Conservation (phyloP, 1,140 invertebrate genomes). For the Drosophila tristis region DNA sequence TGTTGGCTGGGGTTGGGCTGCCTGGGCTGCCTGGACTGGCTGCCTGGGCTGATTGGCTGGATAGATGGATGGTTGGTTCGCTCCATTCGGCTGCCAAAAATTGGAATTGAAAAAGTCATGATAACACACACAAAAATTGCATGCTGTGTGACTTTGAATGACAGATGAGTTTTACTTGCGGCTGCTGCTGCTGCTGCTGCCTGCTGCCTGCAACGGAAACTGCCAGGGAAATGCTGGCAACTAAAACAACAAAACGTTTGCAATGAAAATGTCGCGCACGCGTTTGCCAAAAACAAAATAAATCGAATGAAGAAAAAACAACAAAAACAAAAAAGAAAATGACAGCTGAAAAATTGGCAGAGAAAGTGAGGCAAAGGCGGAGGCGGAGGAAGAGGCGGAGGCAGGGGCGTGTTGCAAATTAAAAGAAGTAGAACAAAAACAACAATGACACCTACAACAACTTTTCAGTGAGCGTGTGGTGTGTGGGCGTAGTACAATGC, state of each 20-base stretch:
- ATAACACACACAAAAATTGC: constrained; percentile 65
- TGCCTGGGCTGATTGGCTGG: constrained; percentile 5
- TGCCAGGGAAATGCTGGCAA: constrained; percentile 18
- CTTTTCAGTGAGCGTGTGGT: constrained; percentile 8
- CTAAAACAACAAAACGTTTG: constrained; percentile 67
- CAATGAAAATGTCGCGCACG: constrained; percentile 80
- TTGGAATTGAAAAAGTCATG: constrained; percentile 78
- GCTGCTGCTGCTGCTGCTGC: constrained; percentile 24
- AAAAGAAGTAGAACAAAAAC: constrained; percentile 38
- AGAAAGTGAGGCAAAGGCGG: not conserved
- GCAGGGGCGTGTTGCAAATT: not conserved
- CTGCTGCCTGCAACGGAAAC: not conserved
- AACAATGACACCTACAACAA: constrained; percentile 45
- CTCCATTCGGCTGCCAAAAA: constrained; percentile 46
- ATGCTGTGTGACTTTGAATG: constrained; percentile 76
- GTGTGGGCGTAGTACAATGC: constrained; percentile 18
- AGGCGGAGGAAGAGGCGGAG: not conserved
- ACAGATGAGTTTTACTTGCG: constrained; percentile 68
- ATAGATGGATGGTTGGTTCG: constrained; percentile 5
- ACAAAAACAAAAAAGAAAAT: constrained; percentile 45
- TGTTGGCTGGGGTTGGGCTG: constrained; percentile 1
- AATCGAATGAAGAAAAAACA: constrained; percentile 5
- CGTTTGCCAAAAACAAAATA: constrained; percentile 53
- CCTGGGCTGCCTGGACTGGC: constrained; percentile 4
- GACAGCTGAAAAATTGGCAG: constrained; percentile 72